phyloP scores from a whole-genome alignment of 1,140 invertebrate species.

The Leucophenga varia region DNA sequence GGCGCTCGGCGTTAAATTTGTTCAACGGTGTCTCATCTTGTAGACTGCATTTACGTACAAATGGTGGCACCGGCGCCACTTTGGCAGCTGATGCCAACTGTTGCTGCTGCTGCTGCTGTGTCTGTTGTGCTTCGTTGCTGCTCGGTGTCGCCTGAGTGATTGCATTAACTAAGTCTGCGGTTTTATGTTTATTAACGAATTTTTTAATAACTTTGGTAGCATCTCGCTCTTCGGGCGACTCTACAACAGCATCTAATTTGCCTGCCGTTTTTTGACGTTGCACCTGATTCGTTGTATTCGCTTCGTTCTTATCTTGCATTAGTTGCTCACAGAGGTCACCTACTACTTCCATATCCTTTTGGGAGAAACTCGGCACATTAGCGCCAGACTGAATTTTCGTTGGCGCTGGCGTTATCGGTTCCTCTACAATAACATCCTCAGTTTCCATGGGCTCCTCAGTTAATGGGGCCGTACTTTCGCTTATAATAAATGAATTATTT shows the following conservation, averaged over 20 bases:
- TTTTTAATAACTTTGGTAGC: constrained; percentile 54
- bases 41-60: constrained; percentile 48
- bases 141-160: constrained; percentile 19
- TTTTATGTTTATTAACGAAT: constrained; percentile 52
- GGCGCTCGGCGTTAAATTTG: constrained; percentile 56
- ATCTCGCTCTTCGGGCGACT: constrained; percentile 42
- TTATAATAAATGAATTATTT: constrained; percentile 40
- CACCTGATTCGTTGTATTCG: constrained; percentile 7
- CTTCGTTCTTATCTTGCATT: constrained; percentile 39
- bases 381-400: constrained; percentile 9
- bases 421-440: constrained; percentile 23
- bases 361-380: constrained; percentile 27
- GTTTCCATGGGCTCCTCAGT: constrained; percentile 42
- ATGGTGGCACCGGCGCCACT: constrained; percentile 17
- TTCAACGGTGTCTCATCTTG: constrained; percentile 55
- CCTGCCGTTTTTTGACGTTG: constrained; percentile 29
- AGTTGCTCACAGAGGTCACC: constrained; percentile 44
- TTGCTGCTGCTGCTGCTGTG: background rate
- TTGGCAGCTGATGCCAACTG: constrained; percentile 4
- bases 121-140: background rate
- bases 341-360: constrained; percentile 53
- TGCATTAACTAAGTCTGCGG: constrained; percentile 50
- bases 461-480: constrained; percentile 25
- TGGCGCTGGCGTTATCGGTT: constrained; percentile 15
- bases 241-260: constrained; percentile 41